Evolutionary conservation across 2,888 invertebrate species (phyloP).

Genomic region (Carterocephalus palaemon): DNA sequence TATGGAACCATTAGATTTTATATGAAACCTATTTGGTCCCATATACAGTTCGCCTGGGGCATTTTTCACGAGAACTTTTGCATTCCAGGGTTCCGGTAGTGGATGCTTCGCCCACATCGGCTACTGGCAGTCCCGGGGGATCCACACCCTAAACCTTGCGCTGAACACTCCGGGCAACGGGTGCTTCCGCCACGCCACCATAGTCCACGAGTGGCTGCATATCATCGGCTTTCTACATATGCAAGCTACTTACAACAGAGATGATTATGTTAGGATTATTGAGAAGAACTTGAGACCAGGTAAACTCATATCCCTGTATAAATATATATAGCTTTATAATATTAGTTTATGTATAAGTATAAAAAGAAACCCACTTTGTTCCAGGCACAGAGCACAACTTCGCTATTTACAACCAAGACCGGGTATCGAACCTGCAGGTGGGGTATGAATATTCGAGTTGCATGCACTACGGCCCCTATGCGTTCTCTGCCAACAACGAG

Average conservation of each 20-base stretch:
- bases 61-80: not conserved
- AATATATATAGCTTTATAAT: too few relatives aligned
- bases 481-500: slow-evolving; percentile 82
- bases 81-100: slow-evolving; percentile 44
- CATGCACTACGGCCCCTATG: slow-evolving; percentile 83
- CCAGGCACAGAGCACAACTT: slow-evolving; percentile 73
- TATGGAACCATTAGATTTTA: not conserved
- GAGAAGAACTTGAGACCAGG: slow-evolving; percentile 83
- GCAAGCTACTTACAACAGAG: slow-evolving; percentile 67
- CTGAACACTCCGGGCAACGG: slow-evolving; percentile 66
- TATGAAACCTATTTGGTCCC: not conserved
- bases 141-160: slow-evolving; percentile 76
- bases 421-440: slow-evolving; percentile 80
- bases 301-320: slow-evolving; percentile 35
- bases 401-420: slow-evolving; percentile 77
- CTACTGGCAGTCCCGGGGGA: slow-evolving; percentile 55
- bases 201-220: slow-evolving; percentile 86
- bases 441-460: slow-evolving; percentile 86
- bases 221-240: slow-evolving; percentile 71
- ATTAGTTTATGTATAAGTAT: too few relatives aligned
- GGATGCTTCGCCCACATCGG: slow-evolving; percentile 70
- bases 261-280: slow-evolving; percentile 81
- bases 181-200: slow-evolving; percentile 81
- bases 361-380: slow-evolving; percentile 29
- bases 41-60: not conserved